A percentile compares a stretch with the other conserved stretches of the same genome.
Evolutionary conservation across 2,797 vertebrate species (phyloP).

Genomic region (Paratrypauchen microcephalus): DNA sequence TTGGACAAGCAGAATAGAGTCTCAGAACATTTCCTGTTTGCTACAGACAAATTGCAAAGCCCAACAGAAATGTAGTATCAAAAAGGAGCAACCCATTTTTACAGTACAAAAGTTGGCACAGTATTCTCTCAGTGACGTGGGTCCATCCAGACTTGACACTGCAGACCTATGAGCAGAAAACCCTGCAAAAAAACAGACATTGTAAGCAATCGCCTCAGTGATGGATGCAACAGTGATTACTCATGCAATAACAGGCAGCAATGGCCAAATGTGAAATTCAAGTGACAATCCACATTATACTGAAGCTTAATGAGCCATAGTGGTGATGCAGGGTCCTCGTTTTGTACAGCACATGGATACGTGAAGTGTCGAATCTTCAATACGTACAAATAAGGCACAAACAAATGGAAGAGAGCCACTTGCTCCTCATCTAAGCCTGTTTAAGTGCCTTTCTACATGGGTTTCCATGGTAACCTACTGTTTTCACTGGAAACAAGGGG

Average conservation of each 20-base stretch:
- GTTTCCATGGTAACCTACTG: constrained; percentile 76
- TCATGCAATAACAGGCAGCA: constrained; percentile 57
- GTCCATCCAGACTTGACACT: constrained; percentile 42
- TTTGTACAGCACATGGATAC: constrained; percentile 55
- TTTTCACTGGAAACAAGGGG: constrained; percentile 59
- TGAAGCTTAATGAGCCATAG: constrained; percentile 58
- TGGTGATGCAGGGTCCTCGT: constrained; percentile 62
- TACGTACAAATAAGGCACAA: constrained; percentile 57
- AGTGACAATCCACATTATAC: constrained; percentile 71
- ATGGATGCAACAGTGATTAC: constrained; percentile 61
- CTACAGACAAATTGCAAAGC: constrained; percentile 73
- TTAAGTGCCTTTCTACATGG: constrained; percentile 55
- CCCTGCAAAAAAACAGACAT: constrained; percentile 65
- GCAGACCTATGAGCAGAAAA: constrained; percentile 78
- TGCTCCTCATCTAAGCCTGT: constrained; percentile 70
- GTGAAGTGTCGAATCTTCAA: constrained; percentile 70
- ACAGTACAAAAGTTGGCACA: constrained; percentile 82
- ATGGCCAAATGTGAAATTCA: constrained; percentile 69
- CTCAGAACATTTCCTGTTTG: constrained; percentile 69
- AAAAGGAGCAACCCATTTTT: constrained; percentile 42
- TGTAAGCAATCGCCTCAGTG: constrained; percentile 45
- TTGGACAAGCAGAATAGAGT: constrained; percentile 69
- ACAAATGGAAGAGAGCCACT: constrained; percentile 65
- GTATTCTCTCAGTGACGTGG: constrained; percentile 69
- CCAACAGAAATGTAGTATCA: constrained; percentile 68